Evolutionary conservation across 30 jellyfish, hydroid and myxozoan genomes (phyloP).

Genomic region (Aurelia coerulea): DNA sequence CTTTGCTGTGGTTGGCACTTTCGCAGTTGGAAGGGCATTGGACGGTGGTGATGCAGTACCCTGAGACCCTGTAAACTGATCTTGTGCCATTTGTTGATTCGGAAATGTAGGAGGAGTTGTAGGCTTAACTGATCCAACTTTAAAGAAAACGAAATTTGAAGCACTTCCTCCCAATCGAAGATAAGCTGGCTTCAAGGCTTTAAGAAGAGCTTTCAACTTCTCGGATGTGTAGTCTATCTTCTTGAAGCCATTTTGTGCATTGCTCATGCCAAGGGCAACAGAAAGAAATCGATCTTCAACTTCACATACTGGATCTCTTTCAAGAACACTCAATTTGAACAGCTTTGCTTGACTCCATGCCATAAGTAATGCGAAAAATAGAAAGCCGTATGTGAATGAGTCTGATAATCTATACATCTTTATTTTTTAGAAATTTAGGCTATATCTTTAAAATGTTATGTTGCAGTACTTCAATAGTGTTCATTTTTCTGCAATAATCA

Average conservation of each 20-base stretch:
- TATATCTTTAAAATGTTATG: no score
- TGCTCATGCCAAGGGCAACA: constrained; percentile 62
- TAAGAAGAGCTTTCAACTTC: constrained; percentile 63
- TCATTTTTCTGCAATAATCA: no score
- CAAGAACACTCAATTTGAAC: constrained; percentile 27
- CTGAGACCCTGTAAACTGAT: neutral
- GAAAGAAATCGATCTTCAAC: constrained; percentile 78
- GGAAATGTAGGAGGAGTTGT: constrained; percentile 42
- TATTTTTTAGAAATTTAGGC: no score
- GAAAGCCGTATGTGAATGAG: no score
- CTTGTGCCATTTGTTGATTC: neutral
- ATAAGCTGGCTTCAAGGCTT: constrained; percentile 84
- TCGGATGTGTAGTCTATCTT: constrained; percentile 41
- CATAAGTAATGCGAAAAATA: no score
- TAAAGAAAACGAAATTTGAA: constrained; percentile 70
- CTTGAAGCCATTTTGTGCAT: constrained; percentile 42
- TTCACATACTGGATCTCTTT: constrained; percentile 57
- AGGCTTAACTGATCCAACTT: constrained; percentile 63
- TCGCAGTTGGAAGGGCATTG: neutral
- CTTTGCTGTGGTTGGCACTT: neutral
- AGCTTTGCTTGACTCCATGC: constrained; percentile 27
- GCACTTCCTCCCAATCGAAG: constrained; percentile 90
- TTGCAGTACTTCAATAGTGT: no score
- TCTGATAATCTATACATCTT: no score
- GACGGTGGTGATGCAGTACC: neutral